These are phyloP conservation scores for Philypnodon macrostomus DNA, from an alignment of 2,797 vertebrate genomes.

Conservation along the genomic window DNA sequence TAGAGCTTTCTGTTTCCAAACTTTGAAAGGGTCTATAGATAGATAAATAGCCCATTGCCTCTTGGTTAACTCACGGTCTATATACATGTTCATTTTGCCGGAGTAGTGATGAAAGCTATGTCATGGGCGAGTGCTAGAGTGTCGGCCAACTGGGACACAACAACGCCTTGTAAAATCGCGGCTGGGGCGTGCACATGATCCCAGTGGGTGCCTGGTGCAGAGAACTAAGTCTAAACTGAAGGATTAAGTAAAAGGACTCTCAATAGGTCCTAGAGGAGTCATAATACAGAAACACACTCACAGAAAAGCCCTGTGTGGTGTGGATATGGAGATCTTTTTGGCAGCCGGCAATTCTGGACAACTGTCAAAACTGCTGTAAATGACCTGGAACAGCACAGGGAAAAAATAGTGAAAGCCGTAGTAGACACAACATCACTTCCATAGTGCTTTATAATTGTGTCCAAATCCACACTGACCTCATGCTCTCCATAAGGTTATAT, in stretches of 20 bases:
- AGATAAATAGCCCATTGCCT: not conserved
- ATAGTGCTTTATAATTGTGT: not conserved
- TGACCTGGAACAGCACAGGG: slow-evolving; percentile 5
- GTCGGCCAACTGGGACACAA: slow-evolving; percentile 31
- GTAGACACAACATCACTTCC: slow-evolving; percentile 5
- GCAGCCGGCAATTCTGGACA: slow-evolving; percentile 6
- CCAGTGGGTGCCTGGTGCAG: slow-evolving; percentile 20
- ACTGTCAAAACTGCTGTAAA: not conserved
- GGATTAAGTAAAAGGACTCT: slow-evolving; percentile 20
- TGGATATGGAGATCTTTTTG: slow-evolving; percentile 15
- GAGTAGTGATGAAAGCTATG: slow-evolving; percentile 29
- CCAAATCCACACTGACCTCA: not conserved
- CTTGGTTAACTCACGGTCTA: slow-evolving; percentile 21
- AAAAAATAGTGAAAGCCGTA: slow-evolving; percentile 6
- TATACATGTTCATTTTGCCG: slow-evolving; percentile 29
- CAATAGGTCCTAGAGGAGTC: slow-evolving; percentile 21
- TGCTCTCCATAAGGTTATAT: not conserved
- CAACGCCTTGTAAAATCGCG: slow-evolving; percentile 39
- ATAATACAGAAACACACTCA: slow-evolving; percentile 23
- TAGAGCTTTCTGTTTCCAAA: not conserved
- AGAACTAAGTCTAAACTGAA: slow-evolving; percentile 27
- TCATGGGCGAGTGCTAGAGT: slow-evolving; percentile 7
- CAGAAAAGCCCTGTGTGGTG: slow-evolving; percentile 18
- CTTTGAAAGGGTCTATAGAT: not conserved
- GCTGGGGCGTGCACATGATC: slow-evolving; percentile 33